These are phyloP conservation scores for Rhombomys opimus DNA, from an alignment of 2,113 vertebrate species.

Conservation along the genomic window DNA sequence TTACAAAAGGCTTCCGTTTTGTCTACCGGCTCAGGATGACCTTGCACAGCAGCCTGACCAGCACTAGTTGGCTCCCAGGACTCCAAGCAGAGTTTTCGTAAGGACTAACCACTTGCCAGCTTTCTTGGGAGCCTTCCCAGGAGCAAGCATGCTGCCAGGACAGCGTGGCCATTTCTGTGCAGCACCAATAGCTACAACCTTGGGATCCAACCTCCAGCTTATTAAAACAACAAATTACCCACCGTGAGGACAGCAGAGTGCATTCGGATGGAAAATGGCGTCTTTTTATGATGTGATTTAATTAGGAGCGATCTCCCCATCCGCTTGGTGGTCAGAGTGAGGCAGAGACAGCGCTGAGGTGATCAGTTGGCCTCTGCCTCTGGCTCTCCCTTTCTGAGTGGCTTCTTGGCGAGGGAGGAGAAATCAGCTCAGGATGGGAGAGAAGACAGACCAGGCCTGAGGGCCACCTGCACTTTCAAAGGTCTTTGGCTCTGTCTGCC, in stretches of 20 bases:
- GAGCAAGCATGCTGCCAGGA: constrained; percentile 1
- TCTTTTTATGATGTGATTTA: constrained; percentile 68
- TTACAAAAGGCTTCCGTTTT: neutral
- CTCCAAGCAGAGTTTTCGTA: neutral
- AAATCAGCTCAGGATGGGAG: neutral
- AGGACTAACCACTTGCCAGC: constrained; percentile 11
- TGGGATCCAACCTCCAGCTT: constrained; percentile 67
- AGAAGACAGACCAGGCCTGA: neutral
- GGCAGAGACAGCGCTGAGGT: neutral
- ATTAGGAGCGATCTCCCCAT: constrained; percentile 64
- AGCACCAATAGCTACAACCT: neutral
- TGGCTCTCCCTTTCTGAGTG: neutral
- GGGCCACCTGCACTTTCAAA: neutral
- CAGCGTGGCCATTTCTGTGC: neutral
- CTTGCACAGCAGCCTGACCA: neutral
- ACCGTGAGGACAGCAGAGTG: neutral
- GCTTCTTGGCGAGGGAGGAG: neutral
- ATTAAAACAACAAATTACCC: constrained; percentile 71
- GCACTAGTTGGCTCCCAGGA: neutral
- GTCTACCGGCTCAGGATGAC: neutral
- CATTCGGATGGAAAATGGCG: constrained; percentile 68
- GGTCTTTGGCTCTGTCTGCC: neutral
- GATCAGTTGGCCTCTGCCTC: neutral
- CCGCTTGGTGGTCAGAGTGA: constrained; percentile 45
- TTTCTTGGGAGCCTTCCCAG: neutral